Evolutionary conservation across 2,888 invertebrate genomes (phyloP).

Genomic region (Rhamnusium bicolor): DNA sequence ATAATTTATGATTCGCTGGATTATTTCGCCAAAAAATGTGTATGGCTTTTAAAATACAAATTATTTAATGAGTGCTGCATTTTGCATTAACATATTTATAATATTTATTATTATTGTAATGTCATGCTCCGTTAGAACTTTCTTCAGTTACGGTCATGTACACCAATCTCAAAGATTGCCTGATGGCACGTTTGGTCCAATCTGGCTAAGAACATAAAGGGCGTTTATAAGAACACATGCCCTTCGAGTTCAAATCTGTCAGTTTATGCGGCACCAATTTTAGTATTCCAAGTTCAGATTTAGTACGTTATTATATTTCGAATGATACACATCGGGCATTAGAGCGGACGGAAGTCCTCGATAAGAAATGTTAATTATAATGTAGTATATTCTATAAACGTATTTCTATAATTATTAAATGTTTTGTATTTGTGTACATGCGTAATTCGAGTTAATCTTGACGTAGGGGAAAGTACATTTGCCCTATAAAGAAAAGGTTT

Average conservation of each 20-base stretch:
- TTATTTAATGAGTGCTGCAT: too few relatives aligned
- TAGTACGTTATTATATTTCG: conserved; percentile 13
- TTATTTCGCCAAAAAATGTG: too few relatives aligned
- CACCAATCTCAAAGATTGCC: conserved; percentile 19
- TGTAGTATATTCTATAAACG: too few relatives aligned
- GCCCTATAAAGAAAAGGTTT: not conserved
- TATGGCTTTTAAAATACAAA: too few relatives aligned
- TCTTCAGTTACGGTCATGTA: conserved; percentile 7
- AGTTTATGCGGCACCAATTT: not conserved
- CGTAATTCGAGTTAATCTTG: too few relatives aligned
- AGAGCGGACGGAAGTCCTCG: not conserved
- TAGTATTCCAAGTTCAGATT: not conserved
- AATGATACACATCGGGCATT: not conserved
- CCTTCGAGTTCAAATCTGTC: conserved; percentile 27
- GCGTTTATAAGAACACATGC: conserved; percentile 19
- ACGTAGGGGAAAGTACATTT: not conserved
- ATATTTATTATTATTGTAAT: too few relatives aligned
- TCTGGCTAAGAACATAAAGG: conserved; percentile 17
- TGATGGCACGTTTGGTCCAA: conserved; percentile 36
- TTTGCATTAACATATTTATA: too few relatives aligned
- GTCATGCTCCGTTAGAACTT: not conserved
- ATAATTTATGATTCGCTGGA: too few relatives aligned
- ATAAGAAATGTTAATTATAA: too few relatives aligned
- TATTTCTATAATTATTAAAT: too few relatives aligned
- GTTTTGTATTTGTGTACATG: not conserved